phyloP scores from a whole-genome alignment of 1,140 invertebrate species.

The Hyphantria cunea region DNA sequence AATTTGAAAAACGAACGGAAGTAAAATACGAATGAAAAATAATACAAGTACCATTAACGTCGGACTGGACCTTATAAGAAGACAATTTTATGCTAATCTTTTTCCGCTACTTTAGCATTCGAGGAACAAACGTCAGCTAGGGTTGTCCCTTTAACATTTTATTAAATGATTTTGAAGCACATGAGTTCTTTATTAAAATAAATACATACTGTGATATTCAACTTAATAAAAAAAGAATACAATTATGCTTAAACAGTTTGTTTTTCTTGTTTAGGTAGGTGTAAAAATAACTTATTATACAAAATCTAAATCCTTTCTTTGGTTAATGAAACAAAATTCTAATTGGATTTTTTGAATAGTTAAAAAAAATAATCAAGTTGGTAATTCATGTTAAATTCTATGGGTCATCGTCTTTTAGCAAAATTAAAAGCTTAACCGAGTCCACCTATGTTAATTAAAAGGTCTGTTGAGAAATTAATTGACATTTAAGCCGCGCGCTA shows the following conservation, averaged over 20 bases:
- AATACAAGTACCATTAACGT: conserved; percentile 37
- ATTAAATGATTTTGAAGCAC: too few relatives aligned
- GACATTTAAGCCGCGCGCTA: conserved; percentile 18
- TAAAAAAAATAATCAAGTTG: neutral
- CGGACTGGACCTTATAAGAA: conserved; percentile 59
- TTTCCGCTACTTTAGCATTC: conserved; percentile 70
- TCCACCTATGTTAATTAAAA: conserved; percentile 28
- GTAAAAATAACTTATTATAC: too few relatives aligned
- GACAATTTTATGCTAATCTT: conserved; percentile 74
- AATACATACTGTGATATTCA: too few relatives aligned
- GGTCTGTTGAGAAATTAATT: conserved; percentile 21
- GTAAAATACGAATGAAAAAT: conserved; percentile 32
- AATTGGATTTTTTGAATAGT: too few relatives aligned
- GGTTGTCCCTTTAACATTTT: conserved; percentile 17
- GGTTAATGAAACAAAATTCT: too few relatives aligned
- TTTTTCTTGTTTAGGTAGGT: too few relatives aligned
- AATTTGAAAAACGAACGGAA: conserved; percentile 22
- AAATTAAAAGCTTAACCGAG: conserved; percentile 24
- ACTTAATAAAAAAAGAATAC: too few relatives aligned
- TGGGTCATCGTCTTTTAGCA: conserved; percentile 12
- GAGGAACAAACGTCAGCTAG: conserved; percentile 51
- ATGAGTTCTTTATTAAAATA: too few relatives aligned
- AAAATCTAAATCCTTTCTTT: too few relatives aligned
- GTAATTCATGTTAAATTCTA: conserved; percentile 16
- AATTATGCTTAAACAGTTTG: too few relatives aligned